A percentile compares a stretch with the other conserved stretches of the same genome.
Evolutionary conservation across 2,113 vertebrate species (phyloP).

Genomic region (Cygnus buccinator): DNA sequence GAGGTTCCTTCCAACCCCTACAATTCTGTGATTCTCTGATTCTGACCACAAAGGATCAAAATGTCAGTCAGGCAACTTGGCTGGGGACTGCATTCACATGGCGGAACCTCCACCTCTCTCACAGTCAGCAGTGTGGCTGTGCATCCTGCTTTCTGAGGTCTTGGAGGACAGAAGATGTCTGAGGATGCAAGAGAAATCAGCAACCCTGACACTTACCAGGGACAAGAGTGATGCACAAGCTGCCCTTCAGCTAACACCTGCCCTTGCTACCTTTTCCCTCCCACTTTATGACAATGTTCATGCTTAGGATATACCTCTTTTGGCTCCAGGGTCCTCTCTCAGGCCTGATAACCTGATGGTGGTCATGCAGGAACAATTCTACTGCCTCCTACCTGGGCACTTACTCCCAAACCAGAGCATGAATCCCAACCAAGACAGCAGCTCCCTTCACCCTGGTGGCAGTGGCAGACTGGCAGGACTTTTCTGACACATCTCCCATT

Average conservation of each 20-base stretch:
- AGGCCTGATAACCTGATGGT: neutral
- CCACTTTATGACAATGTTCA: neutral
- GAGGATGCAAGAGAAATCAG: neutral
- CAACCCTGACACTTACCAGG: neutral
- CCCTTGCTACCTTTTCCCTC: neutral
- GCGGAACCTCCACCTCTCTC: neutral
- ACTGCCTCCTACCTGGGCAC: neutral
- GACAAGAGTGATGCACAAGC: neutral
- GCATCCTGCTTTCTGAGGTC: neutral
- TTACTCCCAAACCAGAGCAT: neutral
- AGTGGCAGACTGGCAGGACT: neutral
- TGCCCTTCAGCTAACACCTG: neutral
- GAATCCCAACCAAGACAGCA: neutral
- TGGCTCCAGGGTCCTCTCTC: neutral
- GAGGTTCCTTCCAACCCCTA: no score
- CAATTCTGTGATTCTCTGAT: no score
- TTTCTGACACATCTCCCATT: fast-evolving
- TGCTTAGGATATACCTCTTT: neutral
- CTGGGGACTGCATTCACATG: neutral
- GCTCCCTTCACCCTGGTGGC: neutral
- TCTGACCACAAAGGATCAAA: neutral
- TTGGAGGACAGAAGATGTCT: neutral
- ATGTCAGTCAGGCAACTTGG: neutral
- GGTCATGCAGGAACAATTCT: neutral
- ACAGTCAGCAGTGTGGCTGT: neutral